Evolutionary conservation across 2,113 vertebrate genomes (phyloP).

Genomic region (Athene cunicularia): DNA sequence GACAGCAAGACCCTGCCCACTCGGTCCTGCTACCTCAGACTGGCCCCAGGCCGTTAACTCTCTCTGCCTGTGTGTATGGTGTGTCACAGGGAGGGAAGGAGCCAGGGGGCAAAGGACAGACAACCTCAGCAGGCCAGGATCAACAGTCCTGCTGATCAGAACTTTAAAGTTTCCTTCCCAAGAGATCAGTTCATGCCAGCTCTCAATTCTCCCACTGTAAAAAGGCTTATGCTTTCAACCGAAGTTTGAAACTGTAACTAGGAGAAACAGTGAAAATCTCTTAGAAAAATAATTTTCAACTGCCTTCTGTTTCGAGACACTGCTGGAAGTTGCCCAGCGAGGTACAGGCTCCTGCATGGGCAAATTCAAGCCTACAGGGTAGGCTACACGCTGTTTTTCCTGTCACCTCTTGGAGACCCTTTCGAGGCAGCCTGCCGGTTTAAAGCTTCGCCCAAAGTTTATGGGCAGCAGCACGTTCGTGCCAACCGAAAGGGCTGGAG

Average conservation of each 20-base stretch:
- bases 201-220: neutral
- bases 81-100: neutral
- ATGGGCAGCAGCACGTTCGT: neutral
- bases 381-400: rapidly evolving
- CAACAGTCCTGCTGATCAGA: neutral
- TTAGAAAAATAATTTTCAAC: neutral
- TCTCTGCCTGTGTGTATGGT: rapidly evolving
- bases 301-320: neutral
- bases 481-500: neutral
- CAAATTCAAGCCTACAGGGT: neutral
- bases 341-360: rapidly evolving
- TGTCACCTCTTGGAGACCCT: neutral
- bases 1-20: neutral
- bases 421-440: neutral
- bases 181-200: neutral
- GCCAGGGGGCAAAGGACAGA: neutral
- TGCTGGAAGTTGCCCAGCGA: neutral
- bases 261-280: neutral
- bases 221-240: neutral
- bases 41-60: neutral
- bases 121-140: neutral
- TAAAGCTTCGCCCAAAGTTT: rapidly evolving
- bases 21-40: too few relatives aligned
- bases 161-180: neutral
- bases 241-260: neutral